A percentile compares a stretch with the other conserved stretches of the same genome.
Conservation (phyloP, 2,113 vertebrate species). For the Lutjanus erythropterus region DNA sequence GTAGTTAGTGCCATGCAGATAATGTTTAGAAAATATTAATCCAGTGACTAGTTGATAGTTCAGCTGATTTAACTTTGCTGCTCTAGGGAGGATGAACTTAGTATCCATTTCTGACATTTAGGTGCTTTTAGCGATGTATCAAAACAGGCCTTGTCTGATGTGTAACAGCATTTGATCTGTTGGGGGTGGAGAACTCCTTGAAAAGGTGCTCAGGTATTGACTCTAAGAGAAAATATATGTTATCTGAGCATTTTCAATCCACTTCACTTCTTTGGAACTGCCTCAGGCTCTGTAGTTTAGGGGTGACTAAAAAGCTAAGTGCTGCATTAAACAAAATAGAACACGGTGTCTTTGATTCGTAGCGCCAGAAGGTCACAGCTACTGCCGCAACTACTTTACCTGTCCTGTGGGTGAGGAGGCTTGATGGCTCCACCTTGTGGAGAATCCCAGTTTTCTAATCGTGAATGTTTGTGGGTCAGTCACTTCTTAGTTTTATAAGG, state of each 20-base stretch:
- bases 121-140: not conserved
- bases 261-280: not conserved
- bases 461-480: not conserved
- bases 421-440: not conserved
- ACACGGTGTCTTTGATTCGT: not conserved
- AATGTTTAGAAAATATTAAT: conserved; percentile 22
- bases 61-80: not conserved
- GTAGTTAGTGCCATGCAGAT: conserved; percentile 11
- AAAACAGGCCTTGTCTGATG: not conserved
- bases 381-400: not conserved
- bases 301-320: not conserved
- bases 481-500: too few relatives aligned
- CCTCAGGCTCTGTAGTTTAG: not conserved
- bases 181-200: not conserved
- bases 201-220: not conserved
- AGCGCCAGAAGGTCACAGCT: not conserved
- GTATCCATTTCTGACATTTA: not conserved
- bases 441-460: not conserved
- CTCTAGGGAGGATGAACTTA: not conserved
- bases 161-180: not conserved
- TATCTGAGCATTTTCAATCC: conserved; percentile 5
- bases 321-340: not conserved
- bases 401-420: not conserved
- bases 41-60: not conserved
- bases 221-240: not conserved